These are phyloP conservation scores for Muscicapa comitata DNA, from an alignment of 2,797 vertebrate species.

Conservation along the genomic window DNA sequence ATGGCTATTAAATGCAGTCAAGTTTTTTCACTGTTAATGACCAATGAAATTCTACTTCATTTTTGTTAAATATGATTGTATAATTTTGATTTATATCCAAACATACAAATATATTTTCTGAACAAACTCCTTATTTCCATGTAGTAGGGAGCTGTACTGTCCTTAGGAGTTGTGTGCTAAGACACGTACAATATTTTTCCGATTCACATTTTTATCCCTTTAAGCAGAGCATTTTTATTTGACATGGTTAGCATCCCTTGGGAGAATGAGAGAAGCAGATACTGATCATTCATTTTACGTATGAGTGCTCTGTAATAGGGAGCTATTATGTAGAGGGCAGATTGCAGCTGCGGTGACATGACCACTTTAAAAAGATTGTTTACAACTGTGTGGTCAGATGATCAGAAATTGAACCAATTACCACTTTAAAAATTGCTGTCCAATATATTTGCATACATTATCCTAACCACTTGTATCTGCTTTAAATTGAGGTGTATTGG, in stretches of 20 bases:
- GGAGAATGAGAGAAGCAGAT: background rate
- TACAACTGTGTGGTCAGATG: background rate
- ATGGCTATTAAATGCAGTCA: background rate
- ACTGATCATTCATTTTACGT: constrained; percentile 10
- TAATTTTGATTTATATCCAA: background rate
- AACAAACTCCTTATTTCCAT: background rate
- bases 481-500: background rate
- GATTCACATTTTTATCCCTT: background rate
- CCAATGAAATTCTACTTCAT: background rate
- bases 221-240: background rate
- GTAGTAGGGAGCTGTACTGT: accelerated
- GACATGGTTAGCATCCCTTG: background rate
- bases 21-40: background rate
- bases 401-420: constrained; percentile 6
- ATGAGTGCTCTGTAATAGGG: constrained; percentile 1
- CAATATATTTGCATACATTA: background rate
- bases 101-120: background rate
- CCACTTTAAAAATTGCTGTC: background rate
- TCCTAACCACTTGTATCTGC: background rate
- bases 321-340: constrained; percentile 9
- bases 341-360: background rate
- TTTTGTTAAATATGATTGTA: background rate
- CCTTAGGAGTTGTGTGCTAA: background rate
- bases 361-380: background rate
- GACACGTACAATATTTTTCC: background rate